A percentile compares a stretch with the other conserved stretches of the same genome.
phyloP scores from a whole-genome alignment of 2,888 invertebrate species.

The Apomyelois bistriatella region DNA sequence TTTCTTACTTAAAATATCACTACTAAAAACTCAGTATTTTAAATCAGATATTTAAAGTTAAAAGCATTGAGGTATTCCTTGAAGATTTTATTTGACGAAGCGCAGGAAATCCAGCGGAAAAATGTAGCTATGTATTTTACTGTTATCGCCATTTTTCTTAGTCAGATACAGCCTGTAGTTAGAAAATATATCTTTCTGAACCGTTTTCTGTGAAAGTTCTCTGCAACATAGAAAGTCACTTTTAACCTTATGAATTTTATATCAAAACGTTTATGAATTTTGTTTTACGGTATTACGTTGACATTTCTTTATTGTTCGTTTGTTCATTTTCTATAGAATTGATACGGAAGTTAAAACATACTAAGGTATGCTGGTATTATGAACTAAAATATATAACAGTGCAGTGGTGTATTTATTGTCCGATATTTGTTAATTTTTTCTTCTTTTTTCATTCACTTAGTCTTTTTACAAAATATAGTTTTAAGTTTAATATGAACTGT shows the following conservation, averaged over 20 bases:
- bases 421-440: too few relatives aligned
- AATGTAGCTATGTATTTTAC: conserved; percentile 7
- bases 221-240: neutral
- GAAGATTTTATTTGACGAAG: conserved; percentile 6
- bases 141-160: conserved; percentile 8
- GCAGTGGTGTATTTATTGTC: too few relatives aligned
- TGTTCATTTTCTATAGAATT: too few relatives aligned
- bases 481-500: too few relatives aligned
- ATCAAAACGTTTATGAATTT: neutral
- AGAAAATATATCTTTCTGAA: conserved; percentile 7
- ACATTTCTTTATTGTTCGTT: neutral
- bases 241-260: conserved; percentile 3
- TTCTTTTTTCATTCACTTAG: too few relatives aligned
- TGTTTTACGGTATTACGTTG: neutral
- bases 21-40: too few relatives aligned
- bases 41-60: conserved; percentile 3
- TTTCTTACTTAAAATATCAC: too few relatives aligned
- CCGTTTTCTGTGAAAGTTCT: conserved; percentile 3
- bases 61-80: neutral
- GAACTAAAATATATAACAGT: too few relatives aligned
- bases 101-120: conserved; percentile 5
- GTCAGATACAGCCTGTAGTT: conserved; percentile 10
- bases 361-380: too few relatives aligned
- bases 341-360: too few relatives aligned
- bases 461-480: too few relatives aligned